Evolutionary conservation across 2,797 vertebrate species (phyloP).

Genomic region (Micropoecilia bifurca): DNA sequence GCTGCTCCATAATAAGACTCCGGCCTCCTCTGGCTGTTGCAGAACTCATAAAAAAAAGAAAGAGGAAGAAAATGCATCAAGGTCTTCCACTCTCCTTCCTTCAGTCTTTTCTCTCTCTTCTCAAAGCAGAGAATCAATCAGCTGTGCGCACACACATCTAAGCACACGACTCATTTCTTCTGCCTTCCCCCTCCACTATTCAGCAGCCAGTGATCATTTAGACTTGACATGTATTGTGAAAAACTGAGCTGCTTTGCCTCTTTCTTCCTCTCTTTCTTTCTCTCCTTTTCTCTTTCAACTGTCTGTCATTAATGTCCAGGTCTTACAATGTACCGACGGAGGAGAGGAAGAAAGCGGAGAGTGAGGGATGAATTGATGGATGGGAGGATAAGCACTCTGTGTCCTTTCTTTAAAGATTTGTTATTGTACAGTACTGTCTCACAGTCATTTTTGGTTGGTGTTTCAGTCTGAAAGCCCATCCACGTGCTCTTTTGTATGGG

Average conservation of each 20-base stretch:
- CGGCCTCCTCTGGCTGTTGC: constrained; percentile 85
- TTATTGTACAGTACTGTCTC: constrained; percentile 95
- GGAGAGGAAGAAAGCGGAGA: constrained; percentile 82
- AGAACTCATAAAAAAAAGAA: constrained; percentile 79
- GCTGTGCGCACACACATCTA: constrained; percentile 73
- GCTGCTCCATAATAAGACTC: constrained; percentile 88
- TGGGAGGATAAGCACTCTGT: constrained; percentile 91
- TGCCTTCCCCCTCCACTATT: constrained; percentile 90
- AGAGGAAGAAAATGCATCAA: constrained; percentile 87
- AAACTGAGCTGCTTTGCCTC: constrained; percentile 90
- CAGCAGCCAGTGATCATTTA: constrained; percentile 96
- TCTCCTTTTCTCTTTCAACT: constrained; percentile 81
- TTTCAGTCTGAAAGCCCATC: constrained; percentile 98
- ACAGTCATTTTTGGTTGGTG: constrained; percentile 97
- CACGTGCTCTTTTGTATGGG: constrained; percentile 95
- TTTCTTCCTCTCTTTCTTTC: constrained; percentile 79
- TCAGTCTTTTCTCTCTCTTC: constrained; percentile 81
- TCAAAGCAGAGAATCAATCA: constrained; percentile 96
- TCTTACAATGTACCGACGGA: constrained; percentile 83
- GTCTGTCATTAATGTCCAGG: constrained; percentile 97
- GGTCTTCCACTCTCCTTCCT: constrained; percentile 81
- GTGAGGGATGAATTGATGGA: constrained; percentile 91
- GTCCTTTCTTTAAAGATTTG: constrained; percentile 88
- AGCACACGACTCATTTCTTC: constrained; percentile 73
- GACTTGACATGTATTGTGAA: constrained; percentile 98